Percentiles rank a stretch among this genome's conserved stretches.
phyloP scores from a whole-genome alignment of 2,888 invertebrate species.

The Diadegma fenestrale region DNA sequence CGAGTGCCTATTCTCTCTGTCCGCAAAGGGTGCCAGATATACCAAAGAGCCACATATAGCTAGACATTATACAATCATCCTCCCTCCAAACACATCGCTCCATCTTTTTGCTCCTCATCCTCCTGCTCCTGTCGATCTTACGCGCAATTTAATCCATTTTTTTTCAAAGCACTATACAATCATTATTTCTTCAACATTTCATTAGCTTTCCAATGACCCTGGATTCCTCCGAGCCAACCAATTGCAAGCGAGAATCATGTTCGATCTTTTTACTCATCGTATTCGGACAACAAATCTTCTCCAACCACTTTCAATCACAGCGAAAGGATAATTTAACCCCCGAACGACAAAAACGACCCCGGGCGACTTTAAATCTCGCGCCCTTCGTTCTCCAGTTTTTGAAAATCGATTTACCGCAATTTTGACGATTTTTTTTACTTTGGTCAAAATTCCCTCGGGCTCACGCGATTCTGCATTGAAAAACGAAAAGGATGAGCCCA shows the following conservation, averaged over 20 bases:
- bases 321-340: too few relatives aligned
- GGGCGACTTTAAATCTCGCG: too few relatives aligned
- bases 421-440: too few relatives aligned
- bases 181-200: neutral
- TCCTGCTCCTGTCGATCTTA: neutral
- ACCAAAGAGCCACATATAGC: neutral
- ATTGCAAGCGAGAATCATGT: neutral
- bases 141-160: neutral
- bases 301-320: too few relatives aligned
- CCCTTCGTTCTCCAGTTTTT: too few relatives aligned
- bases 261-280: too few relatives aligned
- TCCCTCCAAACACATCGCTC: neutral
- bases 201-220: neutral
- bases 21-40: conserved; percentile 50
- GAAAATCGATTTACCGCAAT: too few relatives aligned
- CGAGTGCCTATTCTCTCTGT: conserved; percentile 54
- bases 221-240: neutral
- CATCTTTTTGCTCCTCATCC: neutral
- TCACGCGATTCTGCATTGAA: too few relatives aligned
- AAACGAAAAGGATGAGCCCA: too few relatives aligned
- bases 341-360: too few relatives aligned
- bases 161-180: neutral
- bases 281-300: too few relatives aligned
- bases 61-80: conserved; percentile 38
- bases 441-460: too few relatives aligned